Evolutionary conservation across 2,113 vertebrate genomes (phyloP).

Genomic region (Spea multiplicata): DNA sequence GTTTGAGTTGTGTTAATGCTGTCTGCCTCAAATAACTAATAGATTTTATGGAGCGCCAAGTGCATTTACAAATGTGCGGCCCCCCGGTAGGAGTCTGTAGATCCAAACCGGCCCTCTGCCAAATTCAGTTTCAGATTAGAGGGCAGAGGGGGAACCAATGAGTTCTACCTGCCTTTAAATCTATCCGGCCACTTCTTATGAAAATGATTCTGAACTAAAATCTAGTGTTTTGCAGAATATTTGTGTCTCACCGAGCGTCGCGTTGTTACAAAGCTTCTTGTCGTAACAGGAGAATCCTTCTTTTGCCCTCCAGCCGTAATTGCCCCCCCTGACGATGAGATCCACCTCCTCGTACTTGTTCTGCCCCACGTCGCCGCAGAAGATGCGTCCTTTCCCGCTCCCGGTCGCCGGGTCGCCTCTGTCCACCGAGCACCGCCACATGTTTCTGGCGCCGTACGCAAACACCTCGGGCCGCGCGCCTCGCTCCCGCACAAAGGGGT

Average conservation of each 20-base stretch:
- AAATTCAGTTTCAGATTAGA: no score
- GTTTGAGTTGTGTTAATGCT: no score
- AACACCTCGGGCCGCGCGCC: slow-evolving; percentile 68
- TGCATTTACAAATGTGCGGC: no score
- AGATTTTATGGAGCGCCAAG: no score
- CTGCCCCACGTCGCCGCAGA: slow-evolving; percentile 79
- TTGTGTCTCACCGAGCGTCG: slow-evolving; percentile 64
- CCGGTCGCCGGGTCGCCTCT: slow-evolving; percentile 64
- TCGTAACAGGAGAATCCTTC: slow-evolving; percentile 80
- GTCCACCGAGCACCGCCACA: slow-evolving; percentile 80
- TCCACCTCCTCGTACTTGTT: slow-evolving; percentile 79
- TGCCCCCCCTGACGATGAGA: slow-evolving; percentile 72
- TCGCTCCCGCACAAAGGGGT: slow-evolving; percentile 70
- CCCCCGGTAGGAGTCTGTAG: no score
- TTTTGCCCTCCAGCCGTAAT: slow-evolving; percentile 79
- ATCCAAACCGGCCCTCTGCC: no score
- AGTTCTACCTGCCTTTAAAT: no score
- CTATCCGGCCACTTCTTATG: no score
- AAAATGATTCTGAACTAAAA: neutral
- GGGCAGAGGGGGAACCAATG: no score
- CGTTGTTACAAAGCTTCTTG: slow-evolving; percentile 71
- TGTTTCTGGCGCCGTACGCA: slow-evolving; percentile 77
- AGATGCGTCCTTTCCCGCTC: slow-evolving; percentile 64
- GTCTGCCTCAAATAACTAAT: no score
- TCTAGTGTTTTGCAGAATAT: neutral